phyloP scores from a whole-genome alignment of 2,797 vertebrate species.

The Enteromius thamalakanensis region DNA sequence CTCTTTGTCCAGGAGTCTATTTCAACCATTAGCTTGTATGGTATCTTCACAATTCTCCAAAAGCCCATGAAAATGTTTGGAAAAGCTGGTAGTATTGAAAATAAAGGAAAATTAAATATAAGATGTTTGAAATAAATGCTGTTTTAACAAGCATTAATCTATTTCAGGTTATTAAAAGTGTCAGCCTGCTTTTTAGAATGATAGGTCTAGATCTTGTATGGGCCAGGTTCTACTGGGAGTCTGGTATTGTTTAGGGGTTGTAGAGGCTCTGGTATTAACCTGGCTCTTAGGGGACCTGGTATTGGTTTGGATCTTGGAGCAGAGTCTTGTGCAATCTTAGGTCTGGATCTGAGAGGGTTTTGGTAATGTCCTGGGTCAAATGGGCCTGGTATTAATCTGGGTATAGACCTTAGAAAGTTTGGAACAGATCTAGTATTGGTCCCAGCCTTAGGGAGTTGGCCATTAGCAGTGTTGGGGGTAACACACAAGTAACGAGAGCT shows the following conservation, averaged over 20 bases:
- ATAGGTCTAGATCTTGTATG: not conserved
- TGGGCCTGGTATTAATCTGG: not conserved
- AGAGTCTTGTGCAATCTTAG: not conserved
- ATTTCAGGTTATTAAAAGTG: not conserved
- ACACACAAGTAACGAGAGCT: not conserved
- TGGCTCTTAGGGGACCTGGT: not conserved
- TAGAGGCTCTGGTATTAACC: not conserved
- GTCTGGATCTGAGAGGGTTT: not conserved
- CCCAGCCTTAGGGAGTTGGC: not conserved
- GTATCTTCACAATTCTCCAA: not conserved
- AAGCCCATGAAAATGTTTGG: not conserved
- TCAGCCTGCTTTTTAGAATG: not conserved
- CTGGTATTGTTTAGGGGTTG: not conserved
- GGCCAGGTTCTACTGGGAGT: not conserved
- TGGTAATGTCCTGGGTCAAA: not conserved
- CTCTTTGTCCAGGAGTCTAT: slow-evolving; percentile 9
- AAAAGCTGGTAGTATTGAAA: not conserved
- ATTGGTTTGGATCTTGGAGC: not conserved
- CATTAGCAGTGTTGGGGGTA: not conserved
- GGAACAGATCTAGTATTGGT: not conserved
- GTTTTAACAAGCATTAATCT: not conserved
- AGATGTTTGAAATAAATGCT: not conserved
- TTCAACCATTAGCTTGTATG: not conserved
- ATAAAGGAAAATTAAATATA: not conserved
- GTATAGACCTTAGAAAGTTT: not conserved